Evolutionary conservation across 2,888 invertebrate genomes (phyloP).

Genomic region (Arrhopalites spinosus): DNA sequence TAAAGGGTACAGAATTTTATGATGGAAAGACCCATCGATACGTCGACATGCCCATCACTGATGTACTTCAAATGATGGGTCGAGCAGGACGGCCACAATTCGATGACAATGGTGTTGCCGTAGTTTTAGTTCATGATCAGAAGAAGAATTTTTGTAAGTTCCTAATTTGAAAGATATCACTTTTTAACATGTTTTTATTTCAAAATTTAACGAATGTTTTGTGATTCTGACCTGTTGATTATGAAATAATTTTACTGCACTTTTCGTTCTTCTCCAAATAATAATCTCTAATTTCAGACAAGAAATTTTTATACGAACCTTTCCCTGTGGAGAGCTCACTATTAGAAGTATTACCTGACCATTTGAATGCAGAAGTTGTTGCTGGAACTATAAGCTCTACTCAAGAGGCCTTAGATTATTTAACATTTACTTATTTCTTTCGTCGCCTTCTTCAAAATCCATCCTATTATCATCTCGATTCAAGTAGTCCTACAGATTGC

Average conservation of each 20-base stretch:
- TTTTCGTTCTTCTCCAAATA: no score
- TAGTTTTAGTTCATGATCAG: conserved; percentile 81
- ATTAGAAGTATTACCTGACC: conserved; percentile 88
- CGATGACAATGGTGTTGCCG: conserved; percentile 81
- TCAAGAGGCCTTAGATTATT: conserved; percentile 91
- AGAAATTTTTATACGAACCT: conserved; percentile 97
- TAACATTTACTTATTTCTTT: conserved; percentile 99
- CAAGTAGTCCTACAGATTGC: conserved; percentile 70
- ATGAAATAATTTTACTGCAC: no score
- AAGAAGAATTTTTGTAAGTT: conserved; percentile 99
- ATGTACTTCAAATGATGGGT: conserved; percentile 99
- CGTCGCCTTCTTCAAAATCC: conserved; percentile 90
- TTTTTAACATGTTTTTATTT: no score
- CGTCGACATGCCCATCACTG: conserved; percentile 99
- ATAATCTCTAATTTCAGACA: no score
- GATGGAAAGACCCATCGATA: conserved; percentile 96
- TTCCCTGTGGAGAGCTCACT: conserved; percentile 98
- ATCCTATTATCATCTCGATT: conserved; percentile 77
- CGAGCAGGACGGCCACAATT: conserved; percentile 97
- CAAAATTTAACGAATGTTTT: no score
- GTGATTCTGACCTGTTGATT: no score
- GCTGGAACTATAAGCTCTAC: conserved; percentile 93
- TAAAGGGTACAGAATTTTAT: conserved; percentile 98
- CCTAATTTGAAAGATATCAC: no score
- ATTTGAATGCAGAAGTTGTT: conserved; percentile 93